Conservation (phyloP, 2,888 invertebrate species). For the Leptogaster cylindrica region DNA sequence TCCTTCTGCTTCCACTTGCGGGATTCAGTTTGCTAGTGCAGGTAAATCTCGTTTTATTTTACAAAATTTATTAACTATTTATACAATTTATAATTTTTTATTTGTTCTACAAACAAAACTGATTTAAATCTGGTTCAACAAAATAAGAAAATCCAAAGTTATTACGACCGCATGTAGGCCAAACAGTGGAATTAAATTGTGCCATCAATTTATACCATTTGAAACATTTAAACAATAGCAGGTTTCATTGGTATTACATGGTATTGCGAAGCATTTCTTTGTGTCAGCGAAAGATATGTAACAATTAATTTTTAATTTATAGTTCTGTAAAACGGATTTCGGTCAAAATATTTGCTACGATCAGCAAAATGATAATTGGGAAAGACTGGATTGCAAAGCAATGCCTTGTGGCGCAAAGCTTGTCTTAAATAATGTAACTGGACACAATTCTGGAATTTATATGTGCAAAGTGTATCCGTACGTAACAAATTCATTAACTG, state of each 20-base stretch:
- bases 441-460: no score
- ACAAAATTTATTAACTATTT: no score
- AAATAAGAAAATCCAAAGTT: background rate
- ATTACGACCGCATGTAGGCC: background rate
- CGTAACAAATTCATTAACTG: slow-evolving; percentile 49
- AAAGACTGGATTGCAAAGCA: slow-evolving; percentile 56
- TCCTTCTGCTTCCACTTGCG: no score
- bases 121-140: no score
- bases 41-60: no score
- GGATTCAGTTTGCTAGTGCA: no score
- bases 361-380: slow-evolving; percentile 48
- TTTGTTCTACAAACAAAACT: no score
- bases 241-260: slow-evolving; percentile 57
- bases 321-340: slow-evolving; percentile 56
- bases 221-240: background rate
- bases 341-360: slow-evolving; percentile 52
- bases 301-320: no score
- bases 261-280: no score
- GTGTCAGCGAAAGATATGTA: background rate
- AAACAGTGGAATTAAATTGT: background rate
- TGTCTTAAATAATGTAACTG: slow-evolving; percentile 53
- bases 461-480: slow-evolving; percentile 58
- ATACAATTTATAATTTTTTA: no score
- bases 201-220: background rate
- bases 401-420: slow-evolving; percentile 52